Conservation (phyloP, 2,113 vertebrate genomes). For the Antennarius striatus region DNA sequence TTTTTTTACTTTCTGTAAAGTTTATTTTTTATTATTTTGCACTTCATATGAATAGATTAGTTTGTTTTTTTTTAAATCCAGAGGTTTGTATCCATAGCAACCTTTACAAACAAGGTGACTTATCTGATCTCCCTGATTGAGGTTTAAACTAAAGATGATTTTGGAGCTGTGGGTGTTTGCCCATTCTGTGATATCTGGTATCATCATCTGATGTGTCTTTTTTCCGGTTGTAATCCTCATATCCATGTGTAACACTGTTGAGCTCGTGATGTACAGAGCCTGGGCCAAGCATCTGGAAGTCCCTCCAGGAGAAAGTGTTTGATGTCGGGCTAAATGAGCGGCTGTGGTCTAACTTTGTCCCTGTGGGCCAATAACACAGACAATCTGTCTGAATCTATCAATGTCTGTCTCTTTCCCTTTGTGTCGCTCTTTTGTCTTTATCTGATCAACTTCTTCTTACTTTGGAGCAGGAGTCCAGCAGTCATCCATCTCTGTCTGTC, state of each 20-base stretch:
- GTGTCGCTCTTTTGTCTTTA: conserved; percentile 38
- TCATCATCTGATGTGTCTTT: conserved; percentile 24
- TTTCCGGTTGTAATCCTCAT: conserved; percentile 1
- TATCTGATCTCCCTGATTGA: too few species aligned
- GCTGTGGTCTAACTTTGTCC: conserved; percentile 49
- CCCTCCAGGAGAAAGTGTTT: conserved; percentile 18
- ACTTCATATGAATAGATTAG: too few species aligned
- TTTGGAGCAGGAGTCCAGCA: conserved; percentile 31
- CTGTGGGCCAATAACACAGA: conserved; percentile 49
- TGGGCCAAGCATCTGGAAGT: conserved; percentile 7
- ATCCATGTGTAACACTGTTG: conserved; percentile 6
- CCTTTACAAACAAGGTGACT: too few species aligned
- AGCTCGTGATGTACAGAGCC: conserved; percentile 18
- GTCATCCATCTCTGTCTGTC: conserved; percentile 53
- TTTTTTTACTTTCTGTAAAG: too few species aligned
- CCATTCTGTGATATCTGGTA: conserved; percentile 8
- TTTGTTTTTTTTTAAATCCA: too few species aligned
- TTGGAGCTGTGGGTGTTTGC: neutral
- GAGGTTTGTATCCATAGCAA: too few species aligned
- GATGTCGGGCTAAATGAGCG: conserved; percentile 28
- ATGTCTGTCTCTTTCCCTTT: conserved; percentile 13
- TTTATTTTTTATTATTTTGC: too few species aligned
- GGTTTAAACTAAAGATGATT: too few species aligned
- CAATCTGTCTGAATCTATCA: conserved; percentile 33
- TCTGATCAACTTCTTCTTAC: conserved; percentile 52